Percentiles rank a stretch among this genome's conserved stretches.
phyloP scores from a whole-genome alignment of 92 coral and sea anemone genomes.

The Umimayanthus chanpuru region DNA sequence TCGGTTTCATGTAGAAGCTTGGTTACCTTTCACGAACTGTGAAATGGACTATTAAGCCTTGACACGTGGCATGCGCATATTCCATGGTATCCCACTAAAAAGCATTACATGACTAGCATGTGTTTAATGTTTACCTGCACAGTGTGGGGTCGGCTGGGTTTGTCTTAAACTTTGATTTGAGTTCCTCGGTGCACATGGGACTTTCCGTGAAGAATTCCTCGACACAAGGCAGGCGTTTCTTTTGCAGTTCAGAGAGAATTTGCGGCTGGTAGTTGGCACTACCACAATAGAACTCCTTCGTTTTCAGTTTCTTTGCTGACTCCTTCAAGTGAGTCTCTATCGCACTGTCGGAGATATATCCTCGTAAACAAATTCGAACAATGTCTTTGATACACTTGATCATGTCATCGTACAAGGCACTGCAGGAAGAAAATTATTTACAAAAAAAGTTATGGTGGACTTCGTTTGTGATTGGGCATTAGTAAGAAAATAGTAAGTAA shows the following conservation, averaged over 20 bases:
- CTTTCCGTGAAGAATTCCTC: slow-evolving; percentile 12
- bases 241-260: slow-evolving; percentile 3
- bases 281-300: slow-evolving; percentile 20
- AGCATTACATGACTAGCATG: too few relatives aligned
- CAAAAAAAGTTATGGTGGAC: not conserved
- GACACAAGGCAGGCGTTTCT: slow-evolving; percentile 9
- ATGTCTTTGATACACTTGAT: slow-evolving; percentile 20
- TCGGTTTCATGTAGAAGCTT: too few relatives aligned
- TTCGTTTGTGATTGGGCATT: too few relatives aligned
- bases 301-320: slow-evolving; percentile 28
- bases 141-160: slow-evolving; percentile 17
- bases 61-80: too few relatives aligned
- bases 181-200: not conserved
- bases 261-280: not conserved
- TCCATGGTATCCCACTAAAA: too few relatives aligned
- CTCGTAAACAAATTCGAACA: slow-evolving; percentile 21
- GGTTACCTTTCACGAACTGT: too few relatives aligned
- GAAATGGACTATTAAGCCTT: too few relatives aligned
- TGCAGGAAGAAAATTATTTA: not conserved
- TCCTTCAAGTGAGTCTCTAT: slow-evolving; percentile 29
- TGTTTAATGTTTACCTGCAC: slow-evolving; percentile 20
- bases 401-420: slow-evolving; percentile 31
- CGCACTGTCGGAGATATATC: slow-evolving; percentile 21
- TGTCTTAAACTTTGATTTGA: not conserved
- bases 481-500: too few relatives aligned